Percentiles rank a stretch among this genome's conserved stretches.
Evolutionary conservation across 2,797 vertebrate species (phyloP).

Genomic region (Oreochromis mossambicus): DNA sequence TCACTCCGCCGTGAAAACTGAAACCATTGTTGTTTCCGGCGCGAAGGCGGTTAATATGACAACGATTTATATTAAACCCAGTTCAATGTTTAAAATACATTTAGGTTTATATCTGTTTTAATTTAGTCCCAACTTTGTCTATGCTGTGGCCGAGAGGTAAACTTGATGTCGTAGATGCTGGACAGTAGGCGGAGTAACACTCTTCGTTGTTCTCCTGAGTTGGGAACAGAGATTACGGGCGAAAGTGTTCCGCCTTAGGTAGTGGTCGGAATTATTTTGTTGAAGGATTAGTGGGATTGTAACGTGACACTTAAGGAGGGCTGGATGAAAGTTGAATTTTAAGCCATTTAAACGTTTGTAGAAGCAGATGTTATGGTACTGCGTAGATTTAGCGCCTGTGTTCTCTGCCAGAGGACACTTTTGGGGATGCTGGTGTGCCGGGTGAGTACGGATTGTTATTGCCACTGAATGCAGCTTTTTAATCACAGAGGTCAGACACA

Average conservation of each 20-base stretch:
- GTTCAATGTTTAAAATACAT: neutral
- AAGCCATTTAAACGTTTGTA: neutral
- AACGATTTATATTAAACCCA: neutral
- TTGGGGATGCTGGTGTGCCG: constrained; percentile 25
- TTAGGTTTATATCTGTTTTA: neutral
- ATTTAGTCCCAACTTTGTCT: neutral
- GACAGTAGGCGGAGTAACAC: neutral
- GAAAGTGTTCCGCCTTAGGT: constrained; percentile 29
- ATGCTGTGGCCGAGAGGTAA: neutral
- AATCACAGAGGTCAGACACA: constrained; percentile 26
- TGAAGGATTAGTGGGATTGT: neutral
- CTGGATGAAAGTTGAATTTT: neutral
- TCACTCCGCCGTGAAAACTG: neutral
- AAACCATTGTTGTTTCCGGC: neutral
- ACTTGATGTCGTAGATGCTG: neutral
- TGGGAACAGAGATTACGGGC: neutral
- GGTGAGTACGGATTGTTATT: constrained; percentile 51
- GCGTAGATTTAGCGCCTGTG: constrained; percentile 1
- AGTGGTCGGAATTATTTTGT: constrained; percentile 69
- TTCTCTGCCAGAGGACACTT: constrained; percentile 19
- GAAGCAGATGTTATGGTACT: constrained; percentile 44
- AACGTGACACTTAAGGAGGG: neutral
- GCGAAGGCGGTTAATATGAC: neutral
- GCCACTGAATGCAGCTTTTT: constrained; percentile 28
- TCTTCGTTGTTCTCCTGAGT: fast-evolving